Evolutionary conservation across 92 coral and sea anemone species (phyloP).

Genomic region (Parazoanthus swiftii): DNA sequence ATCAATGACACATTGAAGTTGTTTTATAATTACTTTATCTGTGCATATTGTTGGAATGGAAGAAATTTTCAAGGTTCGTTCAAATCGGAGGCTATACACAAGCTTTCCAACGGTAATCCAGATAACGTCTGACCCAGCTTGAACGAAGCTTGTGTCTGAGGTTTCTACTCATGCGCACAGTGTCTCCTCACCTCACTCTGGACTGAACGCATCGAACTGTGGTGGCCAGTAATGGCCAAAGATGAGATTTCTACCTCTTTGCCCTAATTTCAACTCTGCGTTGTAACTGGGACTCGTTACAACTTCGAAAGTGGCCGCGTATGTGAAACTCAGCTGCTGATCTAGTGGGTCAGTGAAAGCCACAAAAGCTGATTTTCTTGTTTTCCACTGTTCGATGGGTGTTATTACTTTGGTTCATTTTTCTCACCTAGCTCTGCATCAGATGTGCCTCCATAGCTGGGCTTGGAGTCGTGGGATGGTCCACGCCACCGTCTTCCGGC

Average conservation of each 20-base stretch:
- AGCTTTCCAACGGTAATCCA: no score
- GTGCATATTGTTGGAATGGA: background rate
- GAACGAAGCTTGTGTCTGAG: no score
- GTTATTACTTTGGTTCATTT: slow-evolving; percentile 4
- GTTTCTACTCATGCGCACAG: no score
- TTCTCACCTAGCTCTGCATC: slow-evolving; percentile 58
- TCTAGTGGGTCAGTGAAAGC: background rate
- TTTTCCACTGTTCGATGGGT: background rate
- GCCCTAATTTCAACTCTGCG: background rate
- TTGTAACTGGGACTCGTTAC: background rate
- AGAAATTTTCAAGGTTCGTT: no score
- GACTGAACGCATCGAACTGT: background rate
- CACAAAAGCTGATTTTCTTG: background rate
- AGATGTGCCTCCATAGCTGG: slow-evolving; percentile 75
- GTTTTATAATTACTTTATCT: background rate
- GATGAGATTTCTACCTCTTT: background rate
- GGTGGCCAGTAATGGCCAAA: background rate
- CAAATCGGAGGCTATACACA: no score
- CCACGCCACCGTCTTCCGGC: slow-evolving; percentile 46
- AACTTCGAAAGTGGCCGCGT: background rate
- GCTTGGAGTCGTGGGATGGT: slow-evolving; percentile 47
- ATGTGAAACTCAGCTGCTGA: background rate
- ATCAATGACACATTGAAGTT: background rate
- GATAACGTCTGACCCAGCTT: no score
- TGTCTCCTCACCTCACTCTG: background rate